Evolutionary conservation across 2,113 vertebrate species (phyloP), one percentile per base, ranked within the genome.

Genomic region (Anser brachyrhynchus): DNA sequence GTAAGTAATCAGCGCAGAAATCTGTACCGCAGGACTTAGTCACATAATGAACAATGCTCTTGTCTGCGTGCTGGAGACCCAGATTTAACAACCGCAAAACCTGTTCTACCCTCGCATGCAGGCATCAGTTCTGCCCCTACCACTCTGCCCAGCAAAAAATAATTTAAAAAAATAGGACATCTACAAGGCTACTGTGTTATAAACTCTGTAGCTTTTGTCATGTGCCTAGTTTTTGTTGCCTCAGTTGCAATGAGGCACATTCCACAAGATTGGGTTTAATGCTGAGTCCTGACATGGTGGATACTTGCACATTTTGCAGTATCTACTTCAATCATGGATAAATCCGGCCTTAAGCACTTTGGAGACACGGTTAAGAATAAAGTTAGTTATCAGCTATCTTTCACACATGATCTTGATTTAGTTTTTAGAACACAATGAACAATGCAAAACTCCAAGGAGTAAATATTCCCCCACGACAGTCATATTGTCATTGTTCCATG

Each of bases 81-180:
- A 67, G 39, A 57, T 15, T 69, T 92, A 66, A 29, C 57, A 89
- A 52, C 71, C 22, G 12, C 16, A 86, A 57, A 92, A 85, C 8
- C 20, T 84, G 41, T 31, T 55, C 37, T 66, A 49, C 59, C 35
- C 55, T 69, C 37, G 15, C 20, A 82, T 54, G 81, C 7, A 65
- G 37, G 20, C 78, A 81, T 11, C 55, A 31, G 18, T n/a, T 62
- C 71, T 73, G 64, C 37, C 31, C 25, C 49, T 73, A 8, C 21
- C 49, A 23, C 2, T 17, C 39, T 62, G 54, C 15, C 21, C 43
- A 61, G 13, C 29, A 51, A 25, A 49, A 49, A 49, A 5, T 20
- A 11, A 49, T 10, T 5, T 57, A 61, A 84, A 57, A 71, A 52
- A 0, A 0, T n/a, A 52, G 0, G 0, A 13, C 12, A 51, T 17